phyloP scores from a whole-genome alignment of 2,888 invertebrate genomes.

The Habrosyne pyritoides region DNA sequence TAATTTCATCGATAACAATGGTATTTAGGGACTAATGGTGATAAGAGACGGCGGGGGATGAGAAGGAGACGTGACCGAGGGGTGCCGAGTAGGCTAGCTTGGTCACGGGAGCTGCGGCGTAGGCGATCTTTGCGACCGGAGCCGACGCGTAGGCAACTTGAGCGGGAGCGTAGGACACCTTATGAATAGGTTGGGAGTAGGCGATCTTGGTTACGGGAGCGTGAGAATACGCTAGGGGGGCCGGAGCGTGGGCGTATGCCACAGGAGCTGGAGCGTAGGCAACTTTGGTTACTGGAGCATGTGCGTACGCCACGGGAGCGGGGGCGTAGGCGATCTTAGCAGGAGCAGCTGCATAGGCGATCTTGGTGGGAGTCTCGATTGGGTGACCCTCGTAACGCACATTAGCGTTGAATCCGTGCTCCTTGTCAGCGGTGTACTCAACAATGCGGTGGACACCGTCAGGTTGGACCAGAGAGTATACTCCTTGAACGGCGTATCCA shows the following conservation, averaged over 20 bases:
- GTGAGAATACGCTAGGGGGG: conserved; percentile 40
- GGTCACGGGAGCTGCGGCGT: conserved; percentile 25
- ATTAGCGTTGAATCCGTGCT: conserved; percentile 73
- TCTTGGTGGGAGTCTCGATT: conserved; percentile 28
- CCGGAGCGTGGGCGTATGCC: conserved; percentile 38
- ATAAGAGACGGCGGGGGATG: conserved; percentile 68
- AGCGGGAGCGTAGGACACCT: conserved; percentile 40
- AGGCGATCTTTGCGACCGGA: conserved; percentile 28
- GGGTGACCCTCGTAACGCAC: conserved; percentile 74
- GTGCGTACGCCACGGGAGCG: conserved; percentile 30
- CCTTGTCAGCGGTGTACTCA: conserved; percentile 72
- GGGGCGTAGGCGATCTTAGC: conserved; percentile 39
- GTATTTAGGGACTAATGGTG: conserved; percentile 60
- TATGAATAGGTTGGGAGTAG: conserved; percentile 35
- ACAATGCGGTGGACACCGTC: conserved; percentile 75
- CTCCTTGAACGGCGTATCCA: conserved; percentile 73
- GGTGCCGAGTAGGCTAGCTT: conserved; percentile 40
- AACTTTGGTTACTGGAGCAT: conserved; percentile 38
- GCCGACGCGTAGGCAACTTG: conserved; percentile 28
- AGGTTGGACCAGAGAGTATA: conserved; percentile 77
- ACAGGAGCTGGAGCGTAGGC: conserved; percentile 38
- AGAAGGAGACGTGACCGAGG: conserved; percentile 59
- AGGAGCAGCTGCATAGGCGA: conserved; percentile 38
- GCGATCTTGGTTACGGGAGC: conserved; percentile 38
- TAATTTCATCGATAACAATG: conserved; percentile 44